A percentile compares a stretch with the other conserved stretches of the same genome.
These are phyloP conservation scores for Parascotia fuliginaria DNA, from an alignment of 2,888 invertebrate species.

Conservation along the genomic window DNA sequence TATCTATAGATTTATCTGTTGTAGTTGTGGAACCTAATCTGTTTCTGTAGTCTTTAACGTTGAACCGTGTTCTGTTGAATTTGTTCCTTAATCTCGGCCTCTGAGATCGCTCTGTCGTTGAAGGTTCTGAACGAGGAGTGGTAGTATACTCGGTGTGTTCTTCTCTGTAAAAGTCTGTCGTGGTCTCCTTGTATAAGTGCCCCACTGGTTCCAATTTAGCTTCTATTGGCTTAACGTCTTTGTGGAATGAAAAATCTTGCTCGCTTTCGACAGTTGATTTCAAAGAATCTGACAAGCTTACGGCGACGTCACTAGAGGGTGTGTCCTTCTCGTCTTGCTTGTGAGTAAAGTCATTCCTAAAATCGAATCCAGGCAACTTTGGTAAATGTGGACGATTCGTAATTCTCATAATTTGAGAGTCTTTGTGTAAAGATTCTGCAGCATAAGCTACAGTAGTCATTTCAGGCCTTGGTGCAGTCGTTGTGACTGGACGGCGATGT, in stretches of 20 bases:
- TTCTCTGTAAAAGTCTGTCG: conserved; percentile 57
- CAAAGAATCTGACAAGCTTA: conserved; percentile 65
- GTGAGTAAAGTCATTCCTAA: conserved; percentile 73
- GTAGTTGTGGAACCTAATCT: conserved; percentile 86
- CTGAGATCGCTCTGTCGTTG: conserved; percentile 58
- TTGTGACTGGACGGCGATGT: conserved; percentile 67
- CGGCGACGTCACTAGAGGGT: conserved; percentile 80
- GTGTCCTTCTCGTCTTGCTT: conserved; percentile 84
- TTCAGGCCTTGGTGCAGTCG: conserved; percentile 64
- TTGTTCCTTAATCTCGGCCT: conserved; percentile 80
- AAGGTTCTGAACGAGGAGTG: conserved; percentile 61
- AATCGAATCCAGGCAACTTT: conserved; percentile 59
- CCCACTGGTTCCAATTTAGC: conserved; percentile 64
- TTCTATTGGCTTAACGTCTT: conserved; percentile 76
- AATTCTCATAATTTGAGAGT: conserved; percentile 83
- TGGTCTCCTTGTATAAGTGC: conserved; percentile 53
- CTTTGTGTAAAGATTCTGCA: conserved; percentile 65
- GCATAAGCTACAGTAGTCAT: conserved; percentile 64
- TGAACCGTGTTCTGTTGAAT: conserved; percentile 89
- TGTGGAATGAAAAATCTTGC: conserved; percentile 76
- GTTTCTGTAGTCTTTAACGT: conserved; percentile 91
- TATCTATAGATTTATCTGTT: conserved; percentile 68
- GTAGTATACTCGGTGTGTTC: conserved; percentile 60
- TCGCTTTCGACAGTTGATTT: conserved; percentile 58
- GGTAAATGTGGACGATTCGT: conserved; percentile 67